phyloP scores from a whole-genome alignment of 2,888 invertebrate species.

The Rotaria sp. region DNA sequence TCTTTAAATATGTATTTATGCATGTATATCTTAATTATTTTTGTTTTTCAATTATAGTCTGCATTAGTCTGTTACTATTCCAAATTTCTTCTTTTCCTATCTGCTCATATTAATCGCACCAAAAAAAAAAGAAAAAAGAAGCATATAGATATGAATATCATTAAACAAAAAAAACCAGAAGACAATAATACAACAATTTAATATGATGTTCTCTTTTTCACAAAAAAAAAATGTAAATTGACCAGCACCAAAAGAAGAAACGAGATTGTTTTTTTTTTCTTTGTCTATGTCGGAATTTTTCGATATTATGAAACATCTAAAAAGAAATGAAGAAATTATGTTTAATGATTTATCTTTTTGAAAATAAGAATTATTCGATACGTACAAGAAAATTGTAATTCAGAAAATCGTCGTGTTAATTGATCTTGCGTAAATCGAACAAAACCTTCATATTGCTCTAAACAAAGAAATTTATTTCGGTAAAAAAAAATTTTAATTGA shows the following conservation, averaged over 20 bases:
- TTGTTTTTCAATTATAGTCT: not conserved
- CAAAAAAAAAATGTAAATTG: not conserved
- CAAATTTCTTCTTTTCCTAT: not conserved
- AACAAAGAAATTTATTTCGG: slow-evolving; percentile 43
- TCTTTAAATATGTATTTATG: not conserved
- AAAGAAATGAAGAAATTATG: not conserved
- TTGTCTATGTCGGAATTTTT: not conserved
- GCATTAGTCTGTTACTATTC: not conserved
- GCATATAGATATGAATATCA: not conserved
- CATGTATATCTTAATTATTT: not conserved
- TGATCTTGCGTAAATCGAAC: slow-evolving; percentile 96
- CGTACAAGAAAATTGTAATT: slow-evolving; percentile 42
- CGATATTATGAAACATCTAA: not conserved
- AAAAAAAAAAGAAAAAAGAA: not conserved
- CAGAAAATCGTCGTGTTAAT: slow-evolving; percentile 69
- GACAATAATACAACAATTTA: not conserved
- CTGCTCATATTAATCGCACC: not conserved
- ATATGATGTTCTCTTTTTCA: not conserved
- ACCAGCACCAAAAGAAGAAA: not conserved
- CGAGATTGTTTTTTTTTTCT: not conserved
- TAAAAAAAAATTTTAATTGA: not conserved
- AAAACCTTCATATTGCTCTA: slow-evolving; percentile 95
- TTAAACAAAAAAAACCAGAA: not conserved
- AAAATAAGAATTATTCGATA: not conserved
- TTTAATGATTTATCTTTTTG: too few relatives aligned